Percentiles rank a stretch among this genome's conserved stretches.
These are phyloP conservation scores for Babylonia areolata DNA, from an alignment of 1,140 invertebrate species.

Conservation along the genomic window DNA sequence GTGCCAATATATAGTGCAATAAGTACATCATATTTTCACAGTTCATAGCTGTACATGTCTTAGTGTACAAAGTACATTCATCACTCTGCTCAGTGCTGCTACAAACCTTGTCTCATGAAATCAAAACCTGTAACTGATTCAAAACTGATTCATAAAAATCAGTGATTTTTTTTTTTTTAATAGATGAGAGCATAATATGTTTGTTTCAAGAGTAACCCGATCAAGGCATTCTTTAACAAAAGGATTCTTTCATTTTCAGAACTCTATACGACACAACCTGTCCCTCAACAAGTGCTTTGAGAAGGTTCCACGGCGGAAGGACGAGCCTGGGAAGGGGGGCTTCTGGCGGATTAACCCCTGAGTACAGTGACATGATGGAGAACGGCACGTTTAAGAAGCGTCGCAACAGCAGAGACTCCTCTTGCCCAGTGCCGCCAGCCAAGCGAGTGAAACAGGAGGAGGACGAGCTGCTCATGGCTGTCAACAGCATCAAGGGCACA, in stretches of 20 bases:
- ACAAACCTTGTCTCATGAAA: too few species aligned
- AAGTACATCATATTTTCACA: too few species aligned
- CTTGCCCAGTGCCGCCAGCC: conserved; percentile 50
- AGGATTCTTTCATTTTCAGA: conserved; percentile 80
- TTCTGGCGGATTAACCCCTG: conserved; percentile 91
- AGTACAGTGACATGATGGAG: conserved; percentile 80
- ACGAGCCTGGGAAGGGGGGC: conserved; percentile 94
- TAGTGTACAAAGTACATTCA: neutral
- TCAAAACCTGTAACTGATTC: too few species aligned
- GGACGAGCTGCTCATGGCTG: conserved; percentile 45
- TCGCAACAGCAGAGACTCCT: conserved; percentile 60
- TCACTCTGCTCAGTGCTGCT: neutral
- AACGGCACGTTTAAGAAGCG: conserved; percentile 74
- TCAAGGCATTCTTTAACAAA: too few species aligned
- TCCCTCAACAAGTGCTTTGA: conserved; percentile 95
- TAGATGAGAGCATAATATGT: neutral
- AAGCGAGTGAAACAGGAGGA: conserved; percentile 64
- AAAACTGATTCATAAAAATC: too few species aligned
- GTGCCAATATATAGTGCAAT: too few species aligned
- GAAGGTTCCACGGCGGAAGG: conserved; percentile 92
- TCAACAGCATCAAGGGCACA: conserved; percentile 38
- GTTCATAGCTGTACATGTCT: too few species aligned
- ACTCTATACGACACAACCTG: conserved; percentile 94
- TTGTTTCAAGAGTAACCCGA: too few species aligned
- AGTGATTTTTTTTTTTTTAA: neutral